These are phyloP conservation scores for Orchesella cincta DNA, from an alignment of 1,140 invertebrate genomes.

Conservation along the genomic window DNA sequence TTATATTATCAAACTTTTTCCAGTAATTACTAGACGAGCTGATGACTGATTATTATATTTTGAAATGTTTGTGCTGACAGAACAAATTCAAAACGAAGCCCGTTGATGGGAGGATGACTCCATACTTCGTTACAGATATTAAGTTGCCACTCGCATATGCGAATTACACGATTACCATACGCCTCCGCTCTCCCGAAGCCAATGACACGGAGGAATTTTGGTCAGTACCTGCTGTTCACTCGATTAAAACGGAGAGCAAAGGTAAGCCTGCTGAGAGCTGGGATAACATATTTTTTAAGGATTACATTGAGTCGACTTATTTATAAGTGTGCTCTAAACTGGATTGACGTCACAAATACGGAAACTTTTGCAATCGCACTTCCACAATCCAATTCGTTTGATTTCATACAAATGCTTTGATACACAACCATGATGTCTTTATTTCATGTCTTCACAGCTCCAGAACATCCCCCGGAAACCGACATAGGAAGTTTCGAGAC, in stretches of 20 bases:
- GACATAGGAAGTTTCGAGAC: slow-evolving; percentile 47
- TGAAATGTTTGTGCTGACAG: too few relatives aligned
- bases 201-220: slow-evolving; percentile 45
- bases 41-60: too few relatives aligned
- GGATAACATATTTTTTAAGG: background rate
- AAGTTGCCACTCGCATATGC: slow-evolving; percentile 39
- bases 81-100: background rate
- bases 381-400: too few relatives aligned
- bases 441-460: slow-evolving; percentile 32
- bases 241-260: background rate
- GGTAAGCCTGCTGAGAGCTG: background rate
- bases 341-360: too few relatives aligned
- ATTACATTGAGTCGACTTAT: too few relatives aligned
- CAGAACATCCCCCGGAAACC: slow-evolving; percentile 44
- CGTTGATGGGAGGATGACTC: background rate
- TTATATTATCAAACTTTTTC: too few relatives aligned
- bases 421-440: slow-evolving; percentile 8
- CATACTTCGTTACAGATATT: slow-evolving; percentile 23
- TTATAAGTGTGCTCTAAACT: too few relatives aligned
- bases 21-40: too few relatives aligned
- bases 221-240: slow-evolving; percentile 20
- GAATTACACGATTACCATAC: slow-evolving; percentile 42
- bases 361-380: too few relatives aligned
- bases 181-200: slow-evolving; percentile 42
- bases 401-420: background rate